Conservation (phyloP, 2,888 invertebrate genomes). For the Nycteola revayana region DNA sequence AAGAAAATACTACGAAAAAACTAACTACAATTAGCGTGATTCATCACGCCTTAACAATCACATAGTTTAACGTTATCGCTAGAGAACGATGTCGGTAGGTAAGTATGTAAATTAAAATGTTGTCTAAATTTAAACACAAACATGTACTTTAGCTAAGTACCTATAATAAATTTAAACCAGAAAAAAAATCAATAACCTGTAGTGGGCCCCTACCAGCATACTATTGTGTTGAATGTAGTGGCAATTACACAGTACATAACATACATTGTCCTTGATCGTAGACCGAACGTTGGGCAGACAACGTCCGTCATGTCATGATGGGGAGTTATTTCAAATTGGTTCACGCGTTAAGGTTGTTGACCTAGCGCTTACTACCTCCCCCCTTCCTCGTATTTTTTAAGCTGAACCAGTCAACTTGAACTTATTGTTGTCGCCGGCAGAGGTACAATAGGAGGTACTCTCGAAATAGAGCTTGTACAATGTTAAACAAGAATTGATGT, state of each 20-base stretch:
- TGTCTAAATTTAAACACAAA: neutral
- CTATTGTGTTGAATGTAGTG: slow-evolving; percentile 13
- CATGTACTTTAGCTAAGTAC: no score
- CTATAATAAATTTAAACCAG: neutral
- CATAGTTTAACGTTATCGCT: neutral
- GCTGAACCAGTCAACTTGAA: slow-evolving; percentile 61
- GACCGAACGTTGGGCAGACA: slow-evolving; percentile 29
- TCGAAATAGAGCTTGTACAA: slow-evolving; percentile 41
- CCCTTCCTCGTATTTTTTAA: slow-evolving; percentile 53
- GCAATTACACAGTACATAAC: slow-evolving; percentile 26
- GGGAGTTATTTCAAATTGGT: slow-evolving; percentile 64
- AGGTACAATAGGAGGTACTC: slow-evolving; percentile 62
- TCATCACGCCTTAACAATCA: neutral
- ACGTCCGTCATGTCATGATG: slow-evolving; percentile 43
- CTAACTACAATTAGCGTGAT: slow-evolving; percentile 2
- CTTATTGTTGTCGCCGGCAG: slow-evolving; percentile 58
- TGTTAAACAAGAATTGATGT: slow-evolving; percentile 44
- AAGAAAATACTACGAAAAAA: slow-evolving; percentile 5
- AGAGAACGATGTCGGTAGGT: neutral
- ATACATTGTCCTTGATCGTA: slow-evolving; percentile 37
- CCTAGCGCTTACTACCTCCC: slow-evolving; percentile 56
- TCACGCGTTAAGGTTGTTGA: slow-evolving; percentile 65
- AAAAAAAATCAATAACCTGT: slow-evolving; percentile 6
- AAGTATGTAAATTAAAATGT: no score
- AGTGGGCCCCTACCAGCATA: slow-evolving; percentile 7